A percentile compares a stretch with the other conserved stretches of the same genome.
Evolutionary conservation across 1,140 invertebrate genomes (phyloP).

Genomic region (Chironomus tepperi): DNA sequence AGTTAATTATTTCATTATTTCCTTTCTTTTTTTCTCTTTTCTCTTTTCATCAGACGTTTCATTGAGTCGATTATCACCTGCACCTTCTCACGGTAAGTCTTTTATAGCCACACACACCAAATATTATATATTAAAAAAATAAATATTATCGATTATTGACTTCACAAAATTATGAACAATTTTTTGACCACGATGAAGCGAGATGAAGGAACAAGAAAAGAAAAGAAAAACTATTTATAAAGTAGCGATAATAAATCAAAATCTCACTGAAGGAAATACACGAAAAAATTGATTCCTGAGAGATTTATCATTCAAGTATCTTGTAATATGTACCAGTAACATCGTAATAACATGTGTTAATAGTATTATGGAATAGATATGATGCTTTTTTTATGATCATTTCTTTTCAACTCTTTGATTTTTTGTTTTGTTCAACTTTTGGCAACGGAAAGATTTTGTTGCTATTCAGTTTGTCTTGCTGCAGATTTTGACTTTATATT

Average conservation of each 20-base stretch:
- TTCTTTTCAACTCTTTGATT: background rate
- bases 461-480: no score
- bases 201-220: no score
- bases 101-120: background rate
- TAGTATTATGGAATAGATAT: background rate
- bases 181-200: background rate
- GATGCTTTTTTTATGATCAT: background rate
- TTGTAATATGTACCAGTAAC: slow-evolving; percentile 17
- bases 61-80: slow-evolving; percentile 16
- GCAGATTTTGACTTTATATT: no score
- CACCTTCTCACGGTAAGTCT: slow-evolving; percentile 17
- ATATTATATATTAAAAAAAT: background rate
- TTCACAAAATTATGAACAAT: background rate
- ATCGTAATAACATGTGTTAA: slow-evolving; percentile 1
- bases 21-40: background rate
- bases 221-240: slow-evolving; percentile 12
- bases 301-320: slow-evolving; percentile 20
- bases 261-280: background rate
- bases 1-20: slow-evolving; percentile 15
- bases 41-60: slow-evolving; percentile 4
- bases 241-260: background rate
- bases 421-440: background rate
- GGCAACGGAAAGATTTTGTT: no score
- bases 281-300: slow-evolving; percentile 10
- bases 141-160: background rate